Evolutionary conservation across 2,888 invertebrate genomes (phyloP).

Genomic region (Polia nebulosa): DNA sequence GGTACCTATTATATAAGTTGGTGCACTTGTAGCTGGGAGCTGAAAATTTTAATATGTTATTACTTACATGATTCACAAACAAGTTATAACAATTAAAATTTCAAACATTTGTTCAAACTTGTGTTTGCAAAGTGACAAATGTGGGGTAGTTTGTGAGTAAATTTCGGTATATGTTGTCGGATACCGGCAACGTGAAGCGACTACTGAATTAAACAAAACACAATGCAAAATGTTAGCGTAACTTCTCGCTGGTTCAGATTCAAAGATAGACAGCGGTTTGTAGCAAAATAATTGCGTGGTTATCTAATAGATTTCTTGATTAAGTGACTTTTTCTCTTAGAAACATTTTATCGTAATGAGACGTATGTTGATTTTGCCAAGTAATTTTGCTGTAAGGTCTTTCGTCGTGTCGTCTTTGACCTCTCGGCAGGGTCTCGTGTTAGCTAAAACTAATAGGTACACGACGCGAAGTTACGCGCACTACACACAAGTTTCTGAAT

Average conservation of each 20-base stretch:
- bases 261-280: neutral
- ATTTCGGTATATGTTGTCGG: neutral
- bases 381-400: neutral
- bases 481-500: too few species aligned
- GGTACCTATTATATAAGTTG: conserved; percentile 15
- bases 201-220: conserved; percentile 12
- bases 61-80: conserved; percentile 9
- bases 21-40: neutral
- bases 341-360: conserved; percentile 1
- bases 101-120: conserved; percentile 4
- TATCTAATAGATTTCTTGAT: neutral
- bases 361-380: neutral
- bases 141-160: conserved; percentile 9
- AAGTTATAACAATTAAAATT: neutral
- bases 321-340: neutral
- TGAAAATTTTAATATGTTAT: neutral
- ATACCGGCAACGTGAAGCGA: neutral
- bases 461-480: too few species aligned
- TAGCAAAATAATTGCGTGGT: neutral
- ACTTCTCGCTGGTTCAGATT: neutral
- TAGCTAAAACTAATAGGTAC: too few species aligned
- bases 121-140: conserved; percentile 7
- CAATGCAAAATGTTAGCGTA: conserved; percentile 2
- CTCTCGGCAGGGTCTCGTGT: too few species aligned
- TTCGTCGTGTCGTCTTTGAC: too few species aligned